Evolutionary conservation across 2,888 invertebrate species (phyloP).

Genomic region (Actias luna): DNA sequence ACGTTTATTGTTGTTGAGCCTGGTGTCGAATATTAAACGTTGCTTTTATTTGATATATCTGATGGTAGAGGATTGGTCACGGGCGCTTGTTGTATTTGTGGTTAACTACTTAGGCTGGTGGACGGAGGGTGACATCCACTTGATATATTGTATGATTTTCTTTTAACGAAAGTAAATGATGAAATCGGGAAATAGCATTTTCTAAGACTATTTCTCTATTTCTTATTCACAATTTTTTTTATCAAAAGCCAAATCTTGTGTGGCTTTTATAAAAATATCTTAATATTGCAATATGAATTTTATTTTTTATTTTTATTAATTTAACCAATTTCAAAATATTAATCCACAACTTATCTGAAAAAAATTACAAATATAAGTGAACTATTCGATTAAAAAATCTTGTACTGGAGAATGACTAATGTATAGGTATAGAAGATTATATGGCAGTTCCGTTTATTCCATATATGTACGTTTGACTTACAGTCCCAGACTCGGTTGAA

Average conservation of each 20-base stretch:
- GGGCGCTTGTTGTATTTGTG: constrained; percentile 52
- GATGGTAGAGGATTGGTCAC: constrained; percentile 53
- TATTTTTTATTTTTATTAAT: too few species aligned
- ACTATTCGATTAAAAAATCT: too few species aligned
- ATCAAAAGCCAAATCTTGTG: background rate
- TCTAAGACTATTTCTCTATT: background rate
- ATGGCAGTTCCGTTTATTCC: too few species aligned
- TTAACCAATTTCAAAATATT: too few species aligned
- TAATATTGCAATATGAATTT: too few species aligned
- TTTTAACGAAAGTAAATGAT: background rate
- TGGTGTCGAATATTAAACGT: constrained; percentile 75
- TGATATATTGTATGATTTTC: constrained; percentile 9
- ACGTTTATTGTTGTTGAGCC: constrained; percentile 70
- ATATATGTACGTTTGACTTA: too few species aligned
- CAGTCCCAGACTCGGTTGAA: too few species aligned
- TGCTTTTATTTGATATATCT: constrained; percentile 60
- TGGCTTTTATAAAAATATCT: too few species aligned
- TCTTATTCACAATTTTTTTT: background rate
- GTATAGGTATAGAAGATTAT: too few species aligned
- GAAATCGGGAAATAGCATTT: background rate
- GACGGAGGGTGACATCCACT: constrained; percentile 15
- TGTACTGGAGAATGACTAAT: too few species aligned
- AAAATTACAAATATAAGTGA: too few species aligned
- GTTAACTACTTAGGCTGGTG: constrained; percentile 40
- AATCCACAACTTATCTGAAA: too few species aligned